Conservation (phyloP, 2,113 vertebrate species). For the Phainopepla nitens region DNA sequence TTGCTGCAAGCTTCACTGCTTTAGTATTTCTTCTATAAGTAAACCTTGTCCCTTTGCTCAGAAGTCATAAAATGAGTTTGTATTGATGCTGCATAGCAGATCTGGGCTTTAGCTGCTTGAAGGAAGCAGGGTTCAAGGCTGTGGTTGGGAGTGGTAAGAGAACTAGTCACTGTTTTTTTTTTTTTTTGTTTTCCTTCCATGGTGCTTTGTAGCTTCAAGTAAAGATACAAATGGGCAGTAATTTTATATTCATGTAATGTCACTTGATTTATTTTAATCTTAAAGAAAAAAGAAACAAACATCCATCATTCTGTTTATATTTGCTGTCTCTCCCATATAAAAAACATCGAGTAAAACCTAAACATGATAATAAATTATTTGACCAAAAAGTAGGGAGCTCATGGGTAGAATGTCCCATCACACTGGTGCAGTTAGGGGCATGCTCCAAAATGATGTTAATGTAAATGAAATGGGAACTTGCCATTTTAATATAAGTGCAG, state of each 20-base stretch:
- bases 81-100: neutral
- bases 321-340: neutral
- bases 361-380: neutral
- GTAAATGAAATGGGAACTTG: neutral
- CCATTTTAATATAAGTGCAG: neutral
- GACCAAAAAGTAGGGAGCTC: neutral
- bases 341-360: neutral
- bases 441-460: neutral
- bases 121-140: neutral
- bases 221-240: neutral
- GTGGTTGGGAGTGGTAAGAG: neutral
- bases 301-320: neutral
- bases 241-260: neutral
- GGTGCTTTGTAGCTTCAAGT: neutral
- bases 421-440: neutral
- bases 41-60: neutral
- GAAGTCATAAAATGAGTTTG: neutral
- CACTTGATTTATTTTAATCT: neutral
- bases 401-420: neutral
- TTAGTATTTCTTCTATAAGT: neutral
- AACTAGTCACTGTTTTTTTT: neutral
- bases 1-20: neutral
- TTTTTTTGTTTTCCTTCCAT: neutral
- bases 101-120: neutral
- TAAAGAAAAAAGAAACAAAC: neutral